Percentiles rank a stretch among this genome's conserved stretches.
These are phyloP conservation scores for Liodrosophila aerea DNA, from an alignment of 2,888 invertebrate genomes.

Conservation along the genomic window DNA sequence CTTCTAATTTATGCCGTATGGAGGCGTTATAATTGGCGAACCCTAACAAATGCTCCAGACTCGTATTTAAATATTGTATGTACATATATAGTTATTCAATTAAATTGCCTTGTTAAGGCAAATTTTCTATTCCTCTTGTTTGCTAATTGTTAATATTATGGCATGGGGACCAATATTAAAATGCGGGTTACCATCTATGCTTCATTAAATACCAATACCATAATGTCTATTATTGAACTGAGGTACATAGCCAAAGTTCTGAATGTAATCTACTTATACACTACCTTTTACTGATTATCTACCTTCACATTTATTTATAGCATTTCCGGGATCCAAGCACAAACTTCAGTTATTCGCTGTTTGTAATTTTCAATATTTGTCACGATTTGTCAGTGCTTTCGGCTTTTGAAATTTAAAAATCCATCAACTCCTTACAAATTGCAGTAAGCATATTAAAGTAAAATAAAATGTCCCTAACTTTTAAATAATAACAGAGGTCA, in stretches of 20 bases:
- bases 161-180: conserved; percentile 1
- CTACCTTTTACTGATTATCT: no score
- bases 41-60: conserved; percentile 53
- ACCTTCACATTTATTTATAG: no score
- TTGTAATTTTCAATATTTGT: no score
- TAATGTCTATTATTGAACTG: conserved; percentile 4
- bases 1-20: conserved; percentile 71
- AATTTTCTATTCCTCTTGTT: conserved; percentile 45
- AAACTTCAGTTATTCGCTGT: no score
- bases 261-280: no score
- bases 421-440: no score
- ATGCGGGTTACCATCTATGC: conserved; percentile 34
- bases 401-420: no score
- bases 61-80: conserved; percentile 50
- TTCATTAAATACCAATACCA: conserved; percentile 15
- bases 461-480: no score
- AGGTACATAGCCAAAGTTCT: neutral
- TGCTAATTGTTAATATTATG: conserved; percentile 47
- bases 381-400: no score
- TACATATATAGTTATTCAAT: conserved; percentile 40
- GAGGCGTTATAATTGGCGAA: conserved; percentile 58
- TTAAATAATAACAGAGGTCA: no score
- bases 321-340: no score
- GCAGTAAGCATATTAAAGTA: no score
- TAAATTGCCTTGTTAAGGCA: conserved; percentile 57